Base-by-base conservation (phyloP, 2,888 invertebrate genomes). In the Rhagonycha fulva region DNA sequence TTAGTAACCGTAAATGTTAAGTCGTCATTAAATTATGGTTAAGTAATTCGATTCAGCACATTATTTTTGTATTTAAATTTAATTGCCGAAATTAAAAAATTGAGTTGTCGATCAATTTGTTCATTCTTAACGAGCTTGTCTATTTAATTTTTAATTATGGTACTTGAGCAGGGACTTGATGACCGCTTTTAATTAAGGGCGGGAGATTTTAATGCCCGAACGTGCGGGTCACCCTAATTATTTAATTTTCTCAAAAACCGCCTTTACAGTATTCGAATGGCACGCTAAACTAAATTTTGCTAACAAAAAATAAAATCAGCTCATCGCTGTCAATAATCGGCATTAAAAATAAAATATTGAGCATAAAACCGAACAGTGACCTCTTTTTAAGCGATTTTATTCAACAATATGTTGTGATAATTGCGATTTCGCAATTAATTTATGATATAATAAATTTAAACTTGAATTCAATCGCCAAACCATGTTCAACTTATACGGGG, bases 11-110 rank as follows among this genome's bases (percentile, higher is more conserved):
- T 47, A 47, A 47, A 47, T 47, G 47, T 47, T 47, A 47, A 47
- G 47, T 47, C 47, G 47, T 47, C 47, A 47, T 47, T 47, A 47
- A 47, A 47, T 47, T 47, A 47, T 47, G n/a, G 47, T 47, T 47
- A 66, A 24, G 63, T 66, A 66, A 66, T 66, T 66, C 63, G 63
- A 66, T 66, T 66, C 26, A 23, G 26, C 63, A 14, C 23, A 26
- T 66, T 66, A 26, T 66, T 66, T 66, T 23, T 66, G 26, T 66
- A 66, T 66, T 66, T 26, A 66, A 66, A 66, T 66, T 66, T 26
- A 66, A 66, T 66, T 66, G 63, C n/a, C 23, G 23, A 66, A 66
- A 66, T 66, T 47, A 47, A 47, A 47, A 47, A n/a, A 47, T 47
- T 47, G 47, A 47, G n/a, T 47, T 47, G n/a, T 47, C 47, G 5